Evolutionary conservation across 2,113 vertebrate species (phyloP).

Genomic region (Symphodus melops): DNA sequence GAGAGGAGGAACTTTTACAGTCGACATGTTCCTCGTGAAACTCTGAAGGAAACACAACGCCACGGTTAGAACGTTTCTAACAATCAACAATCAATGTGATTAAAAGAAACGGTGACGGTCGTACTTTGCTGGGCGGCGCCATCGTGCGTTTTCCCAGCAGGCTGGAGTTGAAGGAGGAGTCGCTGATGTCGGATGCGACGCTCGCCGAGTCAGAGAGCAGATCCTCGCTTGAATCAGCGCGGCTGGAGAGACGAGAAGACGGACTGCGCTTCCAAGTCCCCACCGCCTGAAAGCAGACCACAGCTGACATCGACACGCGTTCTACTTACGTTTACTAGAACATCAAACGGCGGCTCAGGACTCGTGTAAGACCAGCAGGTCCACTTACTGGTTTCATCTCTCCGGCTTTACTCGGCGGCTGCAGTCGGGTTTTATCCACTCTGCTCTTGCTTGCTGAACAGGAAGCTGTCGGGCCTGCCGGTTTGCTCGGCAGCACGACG

Average conservation of each 20-base stretch:
- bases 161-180: slow-evolving; percentile 78
- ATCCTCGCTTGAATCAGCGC: slow-evolving; percentile 77
- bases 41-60: too few relatives aligned
- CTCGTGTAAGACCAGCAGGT: too few relatives aligned
- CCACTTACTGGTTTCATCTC: not conserved
- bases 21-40: slow-evolving; percentile 71
- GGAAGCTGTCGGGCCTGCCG: slow-evolving; percentile 32
- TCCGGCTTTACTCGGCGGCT: slow-evolving; percentile 66
- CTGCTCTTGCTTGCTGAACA: slow-evolving; percentile 50
- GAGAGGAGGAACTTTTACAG: slow-evolving; percentile 76
- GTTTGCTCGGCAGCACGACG: slow-evolving; percentile 74
- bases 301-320: not conserved
- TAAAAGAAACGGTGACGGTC: too few relatives aligned
- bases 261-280: slow-evolving; percentile 61
- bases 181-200: slow-evolving; percentile 75
- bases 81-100: too few relatives aligned
- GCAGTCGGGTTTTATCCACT: slow-evolving; percentile 73
- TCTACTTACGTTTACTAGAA: not conserved
- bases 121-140: slow-evolving; percentile 85
- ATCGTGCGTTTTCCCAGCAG: slow-evolving; percentile 70
- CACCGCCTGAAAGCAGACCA: slow-evolving; percentile 22
- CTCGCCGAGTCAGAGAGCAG: slow-evolving; percentile 80
- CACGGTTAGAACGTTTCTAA: too few relatives aligned
- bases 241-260: slow-evolving; percentile 49
- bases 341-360: too few relatives aligned